Evolutionary conservation across 2,888 invertebrate species (phyloP).

Genomic region (Pyrrhosoma nymphula): DNA sequence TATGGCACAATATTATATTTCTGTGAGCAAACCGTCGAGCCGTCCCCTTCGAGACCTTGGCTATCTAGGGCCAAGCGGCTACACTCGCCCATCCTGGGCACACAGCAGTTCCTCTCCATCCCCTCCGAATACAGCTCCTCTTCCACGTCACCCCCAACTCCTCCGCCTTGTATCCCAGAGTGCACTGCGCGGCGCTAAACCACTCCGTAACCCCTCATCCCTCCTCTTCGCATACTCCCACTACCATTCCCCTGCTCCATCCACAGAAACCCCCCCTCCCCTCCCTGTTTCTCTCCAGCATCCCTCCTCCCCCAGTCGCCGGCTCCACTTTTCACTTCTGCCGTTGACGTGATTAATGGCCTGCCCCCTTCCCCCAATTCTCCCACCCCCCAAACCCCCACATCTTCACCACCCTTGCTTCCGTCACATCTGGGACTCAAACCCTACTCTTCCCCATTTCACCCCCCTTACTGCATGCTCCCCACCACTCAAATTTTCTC

Average conservation of each 20-base stretch:
- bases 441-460: not conserved
- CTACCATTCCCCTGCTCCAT: not conserved
- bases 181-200: slow-evolving; percentile 55
- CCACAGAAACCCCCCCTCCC: too few relatives aligned
- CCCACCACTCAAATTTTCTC: not conserved
- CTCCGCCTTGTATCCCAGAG: slow-evolving; percentile 46
- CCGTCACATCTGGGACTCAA: slow-evolving; percentile 63
- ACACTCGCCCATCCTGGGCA: not conserved
- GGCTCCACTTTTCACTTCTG: slow-evolving; percentile 61
- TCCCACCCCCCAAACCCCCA: not conserved
- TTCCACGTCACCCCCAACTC: not conserved
- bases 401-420: slow-evolving; percentile 58
- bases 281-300: not conserved
- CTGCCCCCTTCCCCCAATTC: not conserved
- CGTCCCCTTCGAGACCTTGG: not conserved
- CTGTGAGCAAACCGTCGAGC: not conserved
- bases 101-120: not conserved
- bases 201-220: not conserved
- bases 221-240: not conserved
- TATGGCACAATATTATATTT: not conserved
- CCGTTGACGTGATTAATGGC: slow-evolving; percentile 65
- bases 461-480: not conserved
- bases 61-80: slow-evolving; percentile 22
- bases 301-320: not conserved
- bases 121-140: not conserved